Evolutionary conservation across 1,140 invertebrate genomes (phyloP).

Genomic region (Triops longicaudatus): DNA sequence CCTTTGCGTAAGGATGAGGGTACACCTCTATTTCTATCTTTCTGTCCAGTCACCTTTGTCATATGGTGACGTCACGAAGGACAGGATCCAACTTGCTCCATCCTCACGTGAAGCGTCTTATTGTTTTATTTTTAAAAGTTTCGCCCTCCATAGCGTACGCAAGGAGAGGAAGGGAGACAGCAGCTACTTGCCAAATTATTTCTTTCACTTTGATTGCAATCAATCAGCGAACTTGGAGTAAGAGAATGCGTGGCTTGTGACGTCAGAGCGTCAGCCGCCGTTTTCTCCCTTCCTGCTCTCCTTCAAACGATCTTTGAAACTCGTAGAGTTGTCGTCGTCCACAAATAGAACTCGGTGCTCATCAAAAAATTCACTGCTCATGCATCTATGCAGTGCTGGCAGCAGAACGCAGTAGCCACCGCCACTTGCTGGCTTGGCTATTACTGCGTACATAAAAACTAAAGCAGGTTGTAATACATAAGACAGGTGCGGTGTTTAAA

Average conservation of each 20-base stretch:
- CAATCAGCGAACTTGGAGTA: neutral
- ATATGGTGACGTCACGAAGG: neutral
- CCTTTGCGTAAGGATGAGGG: too few species aligned
- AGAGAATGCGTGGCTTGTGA: constrained; percentile 11
- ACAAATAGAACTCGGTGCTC: neutral
- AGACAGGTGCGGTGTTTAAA: neutral
- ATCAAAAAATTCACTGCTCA: neutral
- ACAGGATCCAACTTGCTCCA: neutral
- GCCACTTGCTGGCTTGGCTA: neutral
- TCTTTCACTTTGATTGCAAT: constrained; percentile 1
- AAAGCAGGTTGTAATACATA: neutral
- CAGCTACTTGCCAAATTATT: neutral
- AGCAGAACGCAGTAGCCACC: too few species aligned
- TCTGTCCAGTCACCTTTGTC: neutral
- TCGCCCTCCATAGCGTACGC: too few species aligned
- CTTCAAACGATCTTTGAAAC: neutral
- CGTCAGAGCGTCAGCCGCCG: neutral
- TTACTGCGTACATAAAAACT: neutral
- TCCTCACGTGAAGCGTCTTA: neutral
- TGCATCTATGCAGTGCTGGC: neutral
- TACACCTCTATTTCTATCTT: too few species aligned
- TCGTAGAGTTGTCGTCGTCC: constrained; percentile 1
- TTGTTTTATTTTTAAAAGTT: neutral
- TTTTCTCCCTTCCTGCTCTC: too few species aligned
- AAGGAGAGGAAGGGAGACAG: too few species aligned